These are phyloP conservation scores for Leucania comma DNA, from an alignment of 2,888 invertebrate species.

Conservation along the genomic window DNA sequence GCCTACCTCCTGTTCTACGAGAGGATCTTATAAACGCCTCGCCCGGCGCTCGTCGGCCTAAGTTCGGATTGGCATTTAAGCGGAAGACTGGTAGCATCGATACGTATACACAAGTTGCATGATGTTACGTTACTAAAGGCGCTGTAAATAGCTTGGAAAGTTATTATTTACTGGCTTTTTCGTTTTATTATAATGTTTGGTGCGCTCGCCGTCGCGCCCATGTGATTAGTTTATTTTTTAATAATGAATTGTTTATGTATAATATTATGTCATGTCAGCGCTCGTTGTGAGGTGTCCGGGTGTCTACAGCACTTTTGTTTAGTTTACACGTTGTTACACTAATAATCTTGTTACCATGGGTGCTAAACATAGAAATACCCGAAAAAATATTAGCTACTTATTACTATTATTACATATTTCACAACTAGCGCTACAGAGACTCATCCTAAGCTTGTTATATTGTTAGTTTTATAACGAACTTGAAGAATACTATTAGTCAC, in stretches of 20 bases:
- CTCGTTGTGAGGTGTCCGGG: slow-evolving; percentile 48
- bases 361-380: slow-evolving; percentile 44
- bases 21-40: slow-evolving; percentile 93
- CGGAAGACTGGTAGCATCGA: slow-evolving; percentile 81
- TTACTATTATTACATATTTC: slow-evolving; percentile 15
- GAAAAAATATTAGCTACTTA: slow-evolving; percentile 14
- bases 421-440: slow-evolving; percentile 52
- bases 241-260: slow-evolving; percentile 63
- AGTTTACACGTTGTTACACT: slow-evolving; percentile 49
- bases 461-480: slow-evolving; percentile 56
- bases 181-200: slow-evolving; percentile 59
- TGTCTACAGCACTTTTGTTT: slow-evolving; percentile 24
- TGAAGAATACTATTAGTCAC: slow-evolving; percentile 55
- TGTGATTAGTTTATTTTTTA: slow-evolving; percentile 58
- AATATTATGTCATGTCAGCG: slow-evolving; percentile 54
- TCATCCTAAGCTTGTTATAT: slow-evolving; percentile 59
- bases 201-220: slow-evolving; percentile 38
- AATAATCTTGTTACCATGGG: slow-evolving; percentile 55
- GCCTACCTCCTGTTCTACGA: slow-evolving; percentile 99
- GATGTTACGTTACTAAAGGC: slow-evolving; percentile 62
- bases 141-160: slow-evolving; percentile 80
- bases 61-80: slow-evolving; percentile 80
- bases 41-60: slow-evolving; percentile 65
- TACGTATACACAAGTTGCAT: slow-evolving; percentile 64
- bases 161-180: slow-evolving; percentile 60